phyloP scores from a whole-genome alignment of 2,797 vertebrate genomes.

The Chelonia mydas region DNA sequence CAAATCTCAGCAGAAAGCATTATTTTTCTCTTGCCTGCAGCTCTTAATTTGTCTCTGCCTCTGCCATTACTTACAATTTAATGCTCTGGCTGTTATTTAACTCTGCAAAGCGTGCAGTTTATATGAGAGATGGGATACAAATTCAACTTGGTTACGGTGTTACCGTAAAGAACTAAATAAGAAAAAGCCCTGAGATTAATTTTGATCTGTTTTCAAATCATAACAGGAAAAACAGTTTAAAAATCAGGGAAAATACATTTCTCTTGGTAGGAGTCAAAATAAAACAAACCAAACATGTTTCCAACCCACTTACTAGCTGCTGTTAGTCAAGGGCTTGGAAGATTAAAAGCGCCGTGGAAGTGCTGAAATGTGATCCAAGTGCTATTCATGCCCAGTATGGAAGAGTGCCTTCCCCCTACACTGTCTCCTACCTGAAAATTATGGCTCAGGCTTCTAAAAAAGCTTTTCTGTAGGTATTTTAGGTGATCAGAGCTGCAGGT shows the following conservation, averaged over 20 bases:
- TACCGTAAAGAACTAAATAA: background rate
- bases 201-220: slow-evolving; percentile 35
- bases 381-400: background rate
- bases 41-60: slow-evolving; percentile 65
- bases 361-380: background rate
- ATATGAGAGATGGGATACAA: background rate
- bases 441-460: background rate
- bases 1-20: slow-evolving; percentile 33
- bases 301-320: slow-evolving; percentile 62
- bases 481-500: background rate
- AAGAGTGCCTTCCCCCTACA: background rate
- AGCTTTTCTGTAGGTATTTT: background rate
- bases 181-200: slow-evolving; percentile 54
- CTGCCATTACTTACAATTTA: slow-evolving; percentile 63
- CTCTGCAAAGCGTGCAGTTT: slow-evolving; percentile 22
- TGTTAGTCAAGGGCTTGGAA: slow-evolving; percentile 53
- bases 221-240: slow-evolving; percentile 37
- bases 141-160: background rate
- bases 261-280: slow-evolving; percentile 47
- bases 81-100: slow-evolving; percentile 60
- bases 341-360: slow-evolving; percentile 19
- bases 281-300: slow-evolving; percentile 61
- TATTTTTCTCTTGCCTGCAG: slow-evolving; percentile 37
- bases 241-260: slow-evolving; percentile 24
- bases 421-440: background rate